phyloP scores from a whole-genome alignment of 2,113 vertebrate species.

The Tachysurus vachellii region DNA sequence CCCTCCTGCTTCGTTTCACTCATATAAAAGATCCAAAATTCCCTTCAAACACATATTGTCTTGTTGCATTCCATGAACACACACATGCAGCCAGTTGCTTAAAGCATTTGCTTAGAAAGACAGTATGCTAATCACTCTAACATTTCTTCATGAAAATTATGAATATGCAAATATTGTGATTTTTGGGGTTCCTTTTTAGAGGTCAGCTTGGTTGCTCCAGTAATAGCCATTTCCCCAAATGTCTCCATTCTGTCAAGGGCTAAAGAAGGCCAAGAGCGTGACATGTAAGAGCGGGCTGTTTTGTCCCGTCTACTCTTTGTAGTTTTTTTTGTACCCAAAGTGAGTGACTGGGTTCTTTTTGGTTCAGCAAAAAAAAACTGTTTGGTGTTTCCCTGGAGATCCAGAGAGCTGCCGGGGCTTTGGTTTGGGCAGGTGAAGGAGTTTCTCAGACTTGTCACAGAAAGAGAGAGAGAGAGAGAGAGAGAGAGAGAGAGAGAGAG shows the following conservation, averaged over 20 bases:
- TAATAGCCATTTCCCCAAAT: background rate
- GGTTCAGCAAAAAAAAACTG: constrained; percentile 33
- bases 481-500: constrained; percentile 27
- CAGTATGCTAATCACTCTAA: background rate
- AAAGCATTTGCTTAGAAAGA: constrained; percentile 11
- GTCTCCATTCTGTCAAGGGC: background rate
- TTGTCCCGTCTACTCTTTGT: constrained; percentile 52
- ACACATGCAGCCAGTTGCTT: constrained; percentile 60
- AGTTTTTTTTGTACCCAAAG: constrained; percentile 25
- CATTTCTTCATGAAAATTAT: background rate
- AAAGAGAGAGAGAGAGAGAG: background rate
- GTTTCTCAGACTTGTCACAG: constrained; percentile 65
- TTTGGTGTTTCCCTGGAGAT: constrained; percentile 61
- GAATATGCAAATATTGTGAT: background rate
- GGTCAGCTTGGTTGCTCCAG: background rate
- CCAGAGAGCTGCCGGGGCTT: constrained; percentile 38
- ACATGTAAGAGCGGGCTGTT: constrained; percentile 26
- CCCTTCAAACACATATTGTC: constrained; percentile 80
- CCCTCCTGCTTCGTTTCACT: constrained; percentile 82
- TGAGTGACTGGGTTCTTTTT: constrained; percentile 59
- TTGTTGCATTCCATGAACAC: constrained; percentile 74
- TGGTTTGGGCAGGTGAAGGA: constrained; percentile 54
- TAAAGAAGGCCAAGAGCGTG: constrained; percentile 1
- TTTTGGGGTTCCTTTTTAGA: background rate
- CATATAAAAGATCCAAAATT: constrained; percentile 81